Evolutionary conservation across 2,888 invertebrate genomes (phyloP), one percentile per base, ranked within the genome.

Genomic region (Eledona agricola): DNA sequence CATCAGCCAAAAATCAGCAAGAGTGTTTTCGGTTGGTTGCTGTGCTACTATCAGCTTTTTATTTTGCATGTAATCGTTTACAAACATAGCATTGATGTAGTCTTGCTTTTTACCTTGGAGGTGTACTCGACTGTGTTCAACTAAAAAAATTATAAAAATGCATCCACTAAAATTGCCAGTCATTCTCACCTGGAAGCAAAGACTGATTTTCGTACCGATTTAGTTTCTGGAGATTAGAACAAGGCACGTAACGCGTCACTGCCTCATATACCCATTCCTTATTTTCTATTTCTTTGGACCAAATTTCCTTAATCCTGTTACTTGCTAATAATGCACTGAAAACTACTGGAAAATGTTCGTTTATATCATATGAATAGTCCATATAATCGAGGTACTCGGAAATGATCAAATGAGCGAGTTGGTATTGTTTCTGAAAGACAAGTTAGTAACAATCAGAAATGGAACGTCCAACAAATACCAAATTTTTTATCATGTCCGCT

Each of bases 41-140:
- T 42, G 42, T 3, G 42, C 42, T 4, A 42, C 42, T 3, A 42
- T 42, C 9, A 17, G 31, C 2, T 13, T 31, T 20, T 42, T 12
- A 4, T 11, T 10, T 31, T 42, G 29, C 3, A n/a, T 29, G 9
- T 31, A 42, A 17, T 15, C 19, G 13, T 22, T 19, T 5, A 31
- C 42, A 22, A 19, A 42, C 42, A 42, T 42, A 6, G 42, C 42
- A 9, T 42, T 19, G 10, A 42, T 42, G 9, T 42, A 42, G 7
- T 42, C 22, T 1, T 28, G 20, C 6, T 42, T 6, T 31, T 22
- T 13, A 20, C 13, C 4, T 10, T 17, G 4, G 2, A 42, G 20
- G 1, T 2, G 4, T 3, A 42, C 42, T 13, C 42, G 28, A 28
- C 31, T 31, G 9, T 31, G 42, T 13, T 42, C 29, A 1, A 31